phyloP scores from a whole-genome alignment of 2,797 vertebrate genomes.

The Eleutherodactylus coqui region DNA sequence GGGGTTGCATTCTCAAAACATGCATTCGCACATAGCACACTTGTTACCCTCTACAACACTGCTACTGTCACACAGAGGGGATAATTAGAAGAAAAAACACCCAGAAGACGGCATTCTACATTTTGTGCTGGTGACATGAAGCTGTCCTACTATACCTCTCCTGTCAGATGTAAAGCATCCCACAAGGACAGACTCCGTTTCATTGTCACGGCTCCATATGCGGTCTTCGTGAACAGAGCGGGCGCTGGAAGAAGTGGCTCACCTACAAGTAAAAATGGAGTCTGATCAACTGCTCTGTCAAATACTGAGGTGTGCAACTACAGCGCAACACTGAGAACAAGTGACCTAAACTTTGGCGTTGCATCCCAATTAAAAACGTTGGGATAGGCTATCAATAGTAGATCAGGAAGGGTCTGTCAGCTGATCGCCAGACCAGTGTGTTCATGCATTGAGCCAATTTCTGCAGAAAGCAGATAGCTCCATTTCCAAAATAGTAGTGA shows the following conservation, averaged over 20 bases:
- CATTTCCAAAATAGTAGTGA: too few species aligned
- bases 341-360: neutral
- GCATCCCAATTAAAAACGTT: neutral
- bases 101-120: neutral
- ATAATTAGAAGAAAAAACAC: too few species aligned
- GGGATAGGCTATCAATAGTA: too few species aligned
- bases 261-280: conserved; percentile 67
- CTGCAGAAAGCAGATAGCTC: too few species aligned
- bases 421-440: too few species aligned
- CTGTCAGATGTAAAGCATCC: conserved; percentile 83
- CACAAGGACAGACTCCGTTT: conserved; percentile 88
- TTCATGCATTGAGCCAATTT: too few species aligned
- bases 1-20: too few species aligned
- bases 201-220: conserved; percentile 81
- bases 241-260: conserved; percentile 80
- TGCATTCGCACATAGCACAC: too few species aligned
- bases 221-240: conserved; percentile 76
- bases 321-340: neutral
- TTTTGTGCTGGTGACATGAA: neutral
- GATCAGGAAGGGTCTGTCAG: too few species aligned
- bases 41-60: too few species aligned
- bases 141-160: conserved; percentile 78
- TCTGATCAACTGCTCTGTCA: neutral
- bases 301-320: neutral
- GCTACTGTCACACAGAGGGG: too few species aligned